phyloP scores from a whole-genome alignment of 2,113 vertebrate genomes.

The Paratilapia polleni region DNA sequence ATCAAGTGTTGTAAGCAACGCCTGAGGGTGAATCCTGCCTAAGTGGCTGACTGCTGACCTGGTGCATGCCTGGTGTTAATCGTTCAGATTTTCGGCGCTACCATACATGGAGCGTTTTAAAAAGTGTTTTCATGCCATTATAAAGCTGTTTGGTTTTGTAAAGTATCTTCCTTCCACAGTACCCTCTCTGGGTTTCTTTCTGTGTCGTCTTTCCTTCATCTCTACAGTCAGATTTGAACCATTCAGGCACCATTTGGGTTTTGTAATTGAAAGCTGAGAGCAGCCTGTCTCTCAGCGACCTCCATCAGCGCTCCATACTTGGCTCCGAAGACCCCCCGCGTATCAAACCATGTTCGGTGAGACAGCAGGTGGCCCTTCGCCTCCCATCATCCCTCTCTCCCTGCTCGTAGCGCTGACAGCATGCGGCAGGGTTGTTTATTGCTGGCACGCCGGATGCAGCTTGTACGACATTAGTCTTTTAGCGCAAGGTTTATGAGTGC shows the following conservation, averaged over 20 bases:
- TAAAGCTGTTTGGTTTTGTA: rapidly evolving
- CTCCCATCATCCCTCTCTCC: conserved; percentile 18
- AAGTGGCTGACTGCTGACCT: background rate
- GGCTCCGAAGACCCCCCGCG: conserved; percentile 14
- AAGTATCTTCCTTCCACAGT: background rate
- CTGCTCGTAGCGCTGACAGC: conserved; percentile 19
- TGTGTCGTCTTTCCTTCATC: background rate
- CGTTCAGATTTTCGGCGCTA: background rate
- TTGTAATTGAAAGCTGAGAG: conserved; percentile 15
- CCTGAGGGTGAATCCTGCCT: background rate
- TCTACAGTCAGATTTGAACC: background rate
- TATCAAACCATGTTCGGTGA: background rate
- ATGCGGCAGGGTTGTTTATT: conserved; percentile 39
- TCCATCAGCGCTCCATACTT: conserved; percentile 19
- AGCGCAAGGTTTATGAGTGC: conserved; percentile 53
- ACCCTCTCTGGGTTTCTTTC: background rate
- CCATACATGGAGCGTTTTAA: background rate
- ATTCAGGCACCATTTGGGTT: background rate
- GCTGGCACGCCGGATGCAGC: conserved; percentile 23
- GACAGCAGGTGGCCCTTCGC: conserved; percentile 32
- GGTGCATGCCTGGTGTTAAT: background rate
- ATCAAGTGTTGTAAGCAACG: background rate
- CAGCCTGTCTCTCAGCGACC: conserved; percentile 28
- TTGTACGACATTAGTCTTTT: conserved; percentile 68
- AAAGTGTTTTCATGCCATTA: background rate